Evolutionary conservation across 2,113 vertebrate genomes (phyloP).

Genomic region (Pampusana beccarii): DNA sequence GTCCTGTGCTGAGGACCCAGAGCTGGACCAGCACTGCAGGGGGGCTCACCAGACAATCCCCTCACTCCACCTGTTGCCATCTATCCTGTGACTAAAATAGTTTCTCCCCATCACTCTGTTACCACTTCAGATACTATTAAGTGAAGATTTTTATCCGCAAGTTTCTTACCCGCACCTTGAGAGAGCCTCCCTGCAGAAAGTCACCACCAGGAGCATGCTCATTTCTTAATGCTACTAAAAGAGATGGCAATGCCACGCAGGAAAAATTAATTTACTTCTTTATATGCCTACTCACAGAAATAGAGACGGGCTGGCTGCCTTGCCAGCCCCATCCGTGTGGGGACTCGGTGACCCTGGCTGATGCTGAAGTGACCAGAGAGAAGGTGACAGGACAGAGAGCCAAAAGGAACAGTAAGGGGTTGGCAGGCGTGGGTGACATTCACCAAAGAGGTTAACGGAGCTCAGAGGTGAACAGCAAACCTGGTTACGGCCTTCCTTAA

Average conservation of each 20-base stretch:
- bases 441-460: fast-evolving
- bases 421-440: not conserved
- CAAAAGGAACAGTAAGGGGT: not conserved
- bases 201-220: not conserved
- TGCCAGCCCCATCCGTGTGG: fast-evolving
- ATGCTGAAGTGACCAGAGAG: not conserved
- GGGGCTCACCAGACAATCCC: not conserved
- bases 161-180: too few species aligned
- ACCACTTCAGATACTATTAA: not conserved
- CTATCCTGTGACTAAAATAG: not conserved
- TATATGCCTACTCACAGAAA: not conserved
- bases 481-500: not conserved
- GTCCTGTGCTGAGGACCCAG: too few species aligned
- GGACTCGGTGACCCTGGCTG: not conserved
- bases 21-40: not conserved
- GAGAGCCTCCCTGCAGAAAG: not conserved
- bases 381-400: not conserved
- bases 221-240: not conserved
- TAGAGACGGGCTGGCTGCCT: not conserved
- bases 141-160: too few species aligned
- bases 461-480: fast-evolving
- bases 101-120: not conserved
- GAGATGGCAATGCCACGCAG: not conserved
- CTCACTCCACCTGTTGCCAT: not conserved
- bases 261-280: not conserved